These are phyloP conservation scores for Centroberyx gerrardi DNA, from an alignment of 2,797 vertebrate genomes.

Conservation along the genomic window DNA sequence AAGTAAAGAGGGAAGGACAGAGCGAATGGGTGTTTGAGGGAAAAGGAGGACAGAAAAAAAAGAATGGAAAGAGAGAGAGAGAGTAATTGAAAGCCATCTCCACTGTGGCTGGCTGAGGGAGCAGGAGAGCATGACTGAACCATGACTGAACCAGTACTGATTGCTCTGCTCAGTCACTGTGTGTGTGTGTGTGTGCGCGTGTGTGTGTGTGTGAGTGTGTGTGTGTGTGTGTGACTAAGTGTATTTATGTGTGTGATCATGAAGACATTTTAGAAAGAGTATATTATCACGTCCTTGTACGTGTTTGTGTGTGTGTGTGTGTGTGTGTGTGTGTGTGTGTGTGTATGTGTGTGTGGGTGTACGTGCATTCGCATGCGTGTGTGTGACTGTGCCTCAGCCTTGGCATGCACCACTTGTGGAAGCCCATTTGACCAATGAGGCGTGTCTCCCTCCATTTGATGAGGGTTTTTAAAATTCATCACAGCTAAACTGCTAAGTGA, in stretches of 20 bases:
- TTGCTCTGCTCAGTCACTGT: conserved; percentile 51
- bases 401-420: conserved; percentile 37
- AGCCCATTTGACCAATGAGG: conserved; percentile 61
- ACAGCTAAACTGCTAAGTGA: conserved; percentile 32
- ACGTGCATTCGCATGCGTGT: conserved; percentile 27
- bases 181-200: background rate
- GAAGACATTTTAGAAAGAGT: conserved; percentile 3
- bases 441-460: conserved; percentile 51
- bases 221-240: conserved; percentile 35
- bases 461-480: conserved; percentile 52
- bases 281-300: conserved; percentile 18
- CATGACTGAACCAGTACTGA: conserved; percentile 56
- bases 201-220: conserved; percentile 22
- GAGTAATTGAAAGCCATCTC: conserved; percentile 56
- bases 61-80: conserved; percentile 34
- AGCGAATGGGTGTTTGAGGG: conserved; percentile 41
- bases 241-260: conserved; percentile 41
- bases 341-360: conserved; percentile 24
- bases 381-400: conserved; percentile 21
- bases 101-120: conserved; percentile 38
- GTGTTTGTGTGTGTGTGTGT: conserved; percentile 12
- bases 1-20: conserved; percentile 42
- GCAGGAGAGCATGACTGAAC: conserved; percentile 49
- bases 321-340: conserved; percentile 2
- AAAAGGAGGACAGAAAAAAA: conserved; percentile 32